phyloP scores from a whole-genome alignment of 2,797 vertebrate species.

The Scomberomorus guttatus region DNA sequence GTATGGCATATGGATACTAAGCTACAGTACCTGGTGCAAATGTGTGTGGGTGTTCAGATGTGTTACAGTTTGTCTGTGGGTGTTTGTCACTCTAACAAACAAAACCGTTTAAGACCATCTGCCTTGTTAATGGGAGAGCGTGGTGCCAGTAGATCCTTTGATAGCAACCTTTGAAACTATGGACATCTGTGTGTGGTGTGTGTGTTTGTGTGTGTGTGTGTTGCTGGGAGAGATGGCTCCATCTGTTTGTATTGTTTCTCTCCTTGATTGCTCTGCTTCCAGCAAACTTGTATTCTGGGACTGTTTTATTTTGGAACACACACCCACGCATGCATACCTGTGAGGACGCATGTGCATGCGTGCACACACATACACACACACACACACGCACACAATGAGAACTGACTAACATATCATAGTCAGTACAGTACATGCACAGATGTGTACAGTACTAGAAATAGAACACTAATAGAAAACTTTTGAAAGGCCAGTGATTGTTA shows the following conservation, averaged over 20 bases:
- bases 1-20: slow-evolving; percentile 54
- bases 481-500: slow-evolving; percentile 50
- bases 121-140: slow-evolving; percentile 70
- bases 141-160: slow-evolving; percentile 66
- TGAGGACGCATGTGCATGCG: slow-evolving; percentile 11
- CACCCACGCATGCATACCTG: slow-evolving; percentile 62
- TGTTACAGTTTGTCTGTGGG: slow-evolving; percentile 63
- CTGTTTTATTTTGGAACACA: slow-evolving; percentile 59
- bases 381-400: slow-evolving; percentile 34
- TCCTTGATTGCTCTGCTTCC: slow-evolving; percentile 69
- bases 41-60: slow-evolving; percentile 60
- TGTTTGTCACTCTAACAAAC: slow-evolving; percentile 72
- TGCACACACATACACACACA: slow-evolving; percentile 13
- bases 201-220: slow-evolving; percentile 44
- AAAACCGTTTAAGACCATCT: slow-evolving; percentile 74
- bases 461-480: slow-evolving; percentile 40
- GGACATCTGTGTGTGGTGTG: slow-evolving; percentile 72
- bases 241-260: slow-evolving; percentile 79
- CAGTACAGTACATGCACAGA: slow-evolving; percentile 47
- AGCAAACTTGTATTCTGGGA: slow-evolving; percentile 68
- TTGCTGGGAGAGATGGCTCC: slow-evolving; percentile 59
- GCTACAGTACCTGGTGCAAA: slow-evolving; percentile 57
- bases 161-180: slow-evolving; percentile 74
- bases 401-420: slow-evolving; percentile 58
- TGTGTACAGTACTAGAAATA: slow-evolving; percentile 54